phyloP scores from a whole-genome alignment of 2,113 vertebrate genomes.

The Abramis brama region DNA sequence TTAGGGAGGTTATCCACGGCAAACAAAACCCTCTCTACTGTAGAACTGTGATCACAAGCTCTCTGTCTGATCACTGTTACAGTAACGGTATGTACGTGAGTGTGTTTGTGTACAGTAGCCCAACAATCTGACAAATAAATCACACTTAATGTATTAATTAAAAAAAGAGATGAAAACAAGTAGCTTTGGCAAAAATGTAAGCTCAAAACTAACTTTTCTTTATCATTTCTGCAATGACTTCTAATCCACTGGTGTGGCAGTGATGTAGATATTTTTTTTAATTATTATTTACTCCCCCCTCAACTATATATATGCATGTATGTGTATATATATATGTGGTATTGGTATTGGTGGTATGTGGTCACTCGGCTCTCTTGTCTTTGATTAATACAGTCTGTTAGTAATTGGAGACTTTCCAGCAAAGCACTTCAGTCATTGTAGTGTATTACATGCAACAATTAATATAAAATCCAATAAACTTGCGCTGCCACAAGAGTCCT shows the following conservation, averaged over 20 bases:
- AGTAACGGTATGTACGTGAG: background rate
- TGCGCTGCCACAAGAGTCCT: slow-evolving; percentile 60
- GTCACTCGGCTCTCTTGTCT: slow-evolving; percentile 78
- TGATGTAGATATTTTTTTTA: too few relatives aligned
- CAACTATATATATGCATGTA: too few relatives aligned
- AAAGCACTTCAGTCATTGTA: slow-evolving; percentile 84
- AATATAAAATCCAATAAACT: slow-evolving; percentile 73
- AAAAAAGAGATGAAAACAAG: too few relatives aligned
- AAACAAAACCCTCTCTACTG: slow-evolving; percentile 8
- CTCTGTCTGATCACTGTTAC: background rate
- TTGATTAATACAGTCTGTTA: slow-evolving; percentile 83
- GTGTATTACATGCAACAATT: slow-evolving; percentile 77
- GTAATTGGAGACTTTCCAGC: slow-evolving; percentile 83
- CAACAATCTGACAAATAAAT: too few relatives aligned
- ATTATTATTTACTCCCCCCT: too few relatives aligned
- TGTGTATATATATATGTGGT: too few relatives aligned
- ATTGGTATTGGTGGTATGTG: slow-evolving; percentile 27
- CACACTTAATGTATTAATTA: too few relatives aligned
- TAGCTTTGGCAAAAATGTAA: too few relatives aligned
- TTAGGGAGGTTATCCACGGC: background rate
- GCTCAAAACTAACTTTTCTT: too few relatives aligned
- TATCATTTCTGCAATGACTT: too few relatives aligned
- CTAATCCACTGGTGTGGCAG: too few relatives aligned
- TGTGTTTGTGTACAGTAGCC: too few relatives aligned
- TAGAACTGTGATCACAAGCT: background rate